Base-by-base conservation (phyloP, 2,888 invertebrate species). In the Disparrhopalites patrizii region DNA sequence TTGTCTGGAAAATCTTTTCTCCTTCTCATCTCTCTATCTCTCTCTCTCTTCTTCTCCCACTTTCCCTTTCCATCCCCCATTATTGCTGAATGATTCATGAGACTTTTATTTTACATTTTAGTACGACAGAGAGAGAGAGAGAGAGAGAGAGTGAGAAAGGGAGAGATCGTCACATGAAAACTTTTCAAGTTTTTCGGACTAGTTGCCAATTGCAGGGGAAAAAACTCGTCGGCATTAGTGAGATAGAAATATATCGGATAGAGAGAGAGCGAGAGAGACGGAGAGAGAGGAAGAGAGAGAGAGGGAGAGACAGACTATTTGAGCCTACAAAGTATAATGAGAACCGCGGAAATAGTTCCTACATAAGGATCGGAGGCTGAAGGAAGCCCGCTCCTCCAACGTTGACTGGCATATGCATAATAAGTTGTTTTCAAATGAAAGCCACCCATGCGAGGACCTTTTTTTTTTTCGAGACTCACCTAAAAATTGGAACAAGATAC, bases 401-500 rank as follows among this genome's bases (percentile, higher is more conserved):
- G n/a, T n/a, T n/a, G n/a, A n/a, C n/a, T n/a, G n/a, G n/a, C n/a
- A n/a, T n/a, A n/a, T n/a, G n/a, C n/a, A n/a, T n/a, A n/a, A n/a
- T n/a, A n/a, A n/a, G n/a, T n/a, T 47, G 47, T 47, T 47, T 47
- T 23, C 3, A 47, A 5, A 47, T 47, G 23, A 28, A 36, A 57
- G 27, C 57, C 57, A 57, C 57, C 57, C 57, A 57, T 27, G 57
- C 43, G 40, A 57, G 36, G 40, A 25, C 43, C 40, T 57, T 25
- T 56, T 52, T 52, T 23, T 27, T 52, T 40, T 47, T 47, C 20
- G 47, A 36, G 57, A 57, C 36, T 57, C 36, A 13, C 20, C 40
- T 40, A 57, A 57, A 57, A 57, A 57, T 57, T 57, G 43, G 57
- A 57, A 57, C 57, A 57, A 57, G 57, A 57, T 40, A 40, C 57